Evolutionary conservation across 2,797 vertebrate genomes (phyloP).

Genomic region (Miichthys miiuy): DNA sequence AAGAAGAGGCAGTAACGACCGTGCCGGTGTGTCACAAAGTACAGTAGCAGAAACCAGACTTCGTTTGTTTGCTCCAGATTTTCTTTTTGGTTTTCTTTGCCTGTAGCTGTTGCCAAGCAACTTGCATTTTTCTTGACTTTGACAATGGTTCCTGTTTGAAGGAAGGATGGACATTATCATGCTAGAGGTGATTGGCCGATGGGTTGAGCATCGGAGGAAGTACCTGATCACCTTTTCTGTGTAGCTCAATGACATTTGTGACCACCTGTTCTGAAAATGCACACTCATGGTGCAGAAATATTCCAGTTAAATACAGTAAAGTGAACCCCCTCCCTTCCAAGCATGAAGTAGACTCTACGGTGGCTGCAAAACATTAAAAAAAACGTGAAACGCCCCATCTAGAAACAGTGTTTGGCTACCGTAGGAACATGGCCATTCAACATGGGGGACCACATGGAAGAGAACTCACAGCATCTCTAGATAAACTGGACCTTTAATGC

Average conservation of each 20-base stretch:
- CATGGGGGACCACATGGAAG: no score
- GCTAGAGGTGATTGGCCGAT: neutral
- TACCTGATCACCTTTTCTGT: neutral
- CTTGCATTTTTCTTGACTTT: conserved; percentile 46
- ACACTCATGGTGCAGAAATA: conserved; percentile 1
- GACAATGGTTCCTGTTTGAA: neutral
- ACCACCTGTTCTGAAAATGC: neutral
- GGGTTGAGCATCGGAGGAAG: neutral
- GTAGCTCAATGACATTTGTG: neutral
- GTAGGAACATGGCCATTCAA: no score
- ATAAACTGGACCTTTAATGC: no score
- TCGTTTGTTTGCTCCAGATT: conserved; percentile 40
- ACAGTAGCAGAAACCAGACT: conserved; percentile 20
- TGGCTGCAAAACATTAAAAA: neutral
- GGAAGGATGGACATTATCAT: neutral
- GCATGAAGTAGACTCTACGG: no score
- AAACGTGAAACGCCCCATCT: neutral
- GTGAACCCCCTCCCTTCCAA: no score
- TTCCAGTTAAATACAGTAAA: neutral
- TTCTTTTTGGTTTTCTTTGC: conserved; percentile 4
- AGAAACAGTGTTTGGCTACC: no score
- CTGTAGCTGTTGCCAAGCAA: conserved; percentile 67
- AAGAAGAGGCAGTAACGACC: neutral
- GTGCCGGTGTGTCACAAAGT: conserved; percentile 4
- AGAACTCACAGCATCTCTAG: no score